A percentile compares a stretch with the other conserved stretches of the same genome.
Evolutionary conservation across 2,888 invertebrate genomes (phyloP).

Genomic region (Cataglyphis cursor): DNA sequence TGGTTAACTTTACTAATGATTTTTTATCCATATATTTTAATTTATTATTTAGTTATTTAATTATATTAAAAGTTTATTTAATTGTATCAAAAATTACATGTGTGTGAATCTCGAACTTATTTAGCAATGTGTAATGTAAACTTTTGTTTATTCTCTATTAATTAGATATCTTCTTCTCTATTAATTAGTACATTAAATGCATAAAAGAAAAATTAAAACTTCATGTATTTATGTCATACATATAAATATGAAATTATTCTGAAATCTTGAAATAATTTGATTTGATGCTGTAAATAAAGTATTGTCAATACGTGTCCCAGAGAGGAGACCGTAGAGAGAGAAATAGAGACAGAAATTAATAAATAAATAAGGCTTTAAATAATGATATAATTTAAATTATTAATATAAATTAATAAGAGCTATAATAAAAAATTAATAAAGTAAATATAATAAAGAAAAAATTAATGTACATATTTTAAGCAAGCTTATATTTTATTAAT

Average conservation of each 20-base stretch:
- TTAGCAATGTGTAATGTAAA: background rate
- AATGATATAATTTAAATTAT: too few relatives aligned
- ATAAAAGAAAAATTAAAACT: background rate
- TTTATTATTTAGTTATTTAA: background rate
- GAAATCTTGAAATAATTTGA: background rate
- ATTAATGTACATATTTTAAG: too few relatives aligned
- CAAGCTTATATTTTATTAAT: too few relatives aligned
- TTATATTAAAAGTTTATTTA: too few relatives aligned
- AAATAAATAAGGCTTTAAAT: too few relatives aligned
- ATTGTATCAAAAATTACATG: too few relatives aligned
- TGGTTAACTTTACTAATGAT: background rate
- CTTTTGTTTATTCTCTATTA: background rate
- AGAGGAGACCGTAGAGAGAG: too few relatives aligned
- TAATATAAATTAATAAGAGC: too few relatives aligned
- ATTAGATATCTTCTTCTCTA: background rate
- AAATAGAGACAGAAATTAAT: too few relatives aligned
- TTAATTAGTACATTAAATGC: background rate
- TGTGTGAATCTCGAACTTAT: background rate
- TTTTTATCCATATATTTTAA: slow-evolving; percentile 6
- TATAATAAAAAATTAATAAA: too few relatives aligned
- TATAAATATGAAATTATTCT: background rate
- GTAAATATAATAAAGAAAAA: too few relatives aligned
- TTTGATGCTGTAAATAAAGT: background rate
- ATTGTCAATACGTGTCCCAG: too few relatives aligned
- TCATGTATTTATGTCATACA: background rate